Conservation (phyloP, 2,888 invertebrate genomes). For the Agrotis clavis region DNA sequence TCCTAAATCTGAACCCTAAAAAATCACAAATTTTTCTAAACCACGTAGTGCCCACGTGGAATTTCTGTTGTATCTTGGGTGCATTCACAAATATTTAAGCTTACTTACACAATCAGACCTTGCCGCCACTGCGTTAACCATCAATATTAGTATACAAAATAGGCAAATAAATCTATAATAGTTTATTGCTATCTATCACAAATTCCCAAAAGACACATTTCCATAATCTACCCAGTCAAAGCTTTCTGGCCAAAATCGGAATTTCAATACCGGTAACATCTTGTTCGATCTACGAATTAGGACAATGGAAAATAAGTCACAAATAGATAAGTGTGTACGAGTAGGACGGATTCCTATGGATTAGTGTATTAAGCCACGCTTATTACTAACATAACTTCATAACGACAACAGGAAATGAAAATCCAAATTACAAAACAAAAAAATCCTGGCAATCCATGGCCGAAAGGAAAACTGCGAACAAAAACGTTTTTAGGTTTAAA, state of each 20-base stretch:
- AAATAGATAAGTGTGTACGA: not conserved
- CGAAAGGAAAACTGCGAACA: not conserved
- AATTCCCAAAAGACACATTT: slow-evolving; percentile 5
- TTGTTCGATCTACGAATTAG: not conserved
- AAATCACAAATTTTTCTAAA: no score
- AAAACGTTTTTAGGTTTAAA: slow-evolving; percentile 4
- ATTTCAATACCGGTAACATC: not conserved
- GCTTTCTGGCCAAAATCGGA: not conserved
- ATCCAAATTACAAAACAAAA: slow-evolving; percentile 8
- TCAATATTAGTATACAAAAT: not conserved
- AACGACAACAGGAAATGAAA: slow-evolving; percentile 8
- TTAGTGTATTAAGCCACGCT: not conserved
- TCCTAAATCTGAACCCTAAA: no score
- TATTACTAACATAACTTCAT: not conserved
- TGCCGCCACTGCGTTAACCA: not conserved
- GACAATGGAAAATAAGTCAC: not conserved
- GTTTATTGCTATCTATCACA: no score
- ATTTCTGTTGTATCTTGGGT: no score
- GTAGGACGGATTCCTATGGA: not conserved
- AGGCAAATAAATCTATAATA: not conserved
- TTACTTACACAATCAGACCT: not conserved
- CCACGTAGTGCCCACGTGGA: no score
- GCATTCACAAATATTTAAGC: no score
- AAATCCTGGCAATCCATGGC: not conserved
- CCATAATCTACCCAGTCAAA: not conserved